A percentile compares a stretch with the other conserved stretches of the same genome.
phyloP scores from a whole-genome alignment of 2,113 vertebrate species.

The Callionymus lyra region DNA sequence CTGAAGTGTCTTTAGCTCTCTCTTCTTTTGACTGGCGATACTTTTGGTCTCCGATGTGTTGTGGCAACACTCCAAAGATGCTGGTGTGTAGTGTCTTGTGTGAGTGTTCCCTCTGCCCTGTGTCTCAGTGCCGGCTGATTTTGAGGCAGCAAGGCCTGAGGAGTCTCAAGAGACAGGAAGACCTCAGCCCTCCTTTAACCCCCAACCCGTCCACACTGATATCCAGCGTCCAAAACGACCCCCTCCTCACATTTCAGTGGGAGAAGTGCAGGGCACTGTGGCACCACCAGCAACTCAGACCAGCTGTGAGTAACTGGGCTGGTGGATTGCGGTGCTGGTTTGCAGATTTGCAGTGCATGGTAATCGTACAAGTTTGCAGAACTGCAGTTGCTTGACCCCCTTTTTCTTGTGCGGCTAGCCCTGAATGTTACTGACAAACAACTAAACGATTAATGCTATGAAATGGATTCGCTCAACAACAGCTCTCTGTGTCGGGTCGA shows the following conservation, averaged over 20 bases:
- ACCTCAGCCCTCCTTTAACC: slow-evolving; percentile 48
- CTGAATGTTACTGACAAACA: slow-evolving; percentile 41
- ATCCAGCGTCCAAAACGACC: slow-evolving; percentile 42
- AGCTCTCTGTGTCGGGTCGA: slow-evolving; percentile 11
- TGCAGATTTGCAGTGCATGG: slow-evolving; percentile 58
- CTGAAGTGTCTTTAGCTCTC: neutral
- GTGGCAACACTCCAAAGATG: slow-evolving; percentile 30
- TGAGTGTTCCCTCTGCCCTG: slow-evolving; percentile 59
- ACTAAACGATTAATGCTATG: slow-evolving; percentile 28
- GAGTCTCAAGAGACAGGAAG: slow-evolving; percentile 50
- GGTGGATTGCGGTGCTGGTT: slow-evolving; percentile 63
- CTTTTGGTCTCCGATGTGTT: slow-evolving; percentile 15
- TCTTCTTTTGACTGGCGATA: slow-evolving; percentile 4
- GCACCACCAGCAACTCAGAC: slow-evolving; percentile 43
- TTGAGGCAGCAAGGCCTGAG: slow-evolving; percentile 59
- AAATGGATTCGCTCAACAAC: slow-evolving; percentile 24
- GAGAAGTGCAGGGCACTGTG: slow-evolving; percentile 37
- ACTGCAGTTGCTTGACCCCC: slow-evolving; percentile 44
- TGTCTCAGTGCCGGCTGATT: slow-evolving; percentile 58
- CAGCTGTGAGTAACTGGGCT: slow-evolving; percentile 68
- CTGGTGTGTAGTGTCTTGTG: slow-evolving; percentile 40
- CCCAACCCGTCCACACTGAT: slow-evolving; percentile 43
- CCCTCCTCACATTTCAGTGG: slow-evolving; percentile 47
- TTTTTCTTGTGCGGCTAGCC: slow-evolving; percentile 31
- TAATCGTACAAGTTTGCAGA: slow-evolving; percentile 49